These are phyloP conservation scores for Drosophila kurseongensis DNA, from an alignment of 1,140 invertebrate genomes.

Conservation along the genomic window DNA sequence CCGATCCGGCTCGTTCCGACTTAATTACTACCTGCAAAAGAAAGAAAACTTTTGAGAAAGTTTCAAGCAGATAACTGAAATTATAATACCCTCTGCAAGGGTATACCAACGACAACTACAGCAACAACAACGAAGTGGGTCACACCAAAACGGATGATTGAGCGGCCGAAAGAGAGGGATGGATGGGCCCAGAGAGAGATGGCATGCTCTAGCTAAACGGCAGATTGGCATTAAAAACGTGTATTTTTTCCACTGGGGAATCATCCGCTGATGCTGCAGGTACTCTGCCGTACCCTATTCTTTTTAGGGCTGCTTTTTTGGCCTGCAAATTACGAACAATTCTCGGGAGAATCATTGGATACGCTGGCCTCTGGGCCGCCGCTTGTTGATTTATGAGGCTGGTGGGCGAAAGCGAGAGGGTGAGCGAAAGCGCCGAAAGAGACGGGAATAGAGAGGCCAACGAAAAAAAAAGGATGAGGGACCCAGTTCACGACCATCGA, in stretches of 20 bases:
- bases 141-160: slow-evolving; percentile 56
- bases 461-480: neutral
- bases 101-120: slow-evolving; percentile 22
- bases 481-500: neutral
- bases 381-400: slow-evolving; percentile 59
- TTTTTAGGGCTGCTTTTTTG: slow-evolving; percentile 49
- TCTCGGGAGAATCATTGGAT: slow-evolving; percentile 66
- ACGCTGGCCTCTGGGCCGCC: slow-evolving; percentile 38
- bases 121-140: slow-evolving; percentile 57
- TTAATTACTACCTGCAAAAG: no score
- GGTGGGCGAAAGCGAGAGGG: neutral
- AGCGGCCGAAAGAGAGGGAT: slow-evolving; percentile 2
- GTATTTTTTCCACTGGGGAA: slow-evolving; percentile 24
- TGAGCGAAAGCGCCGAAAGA: neutral
- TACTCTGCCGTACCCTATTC: slow-evolving; percentile 5
- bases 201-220: slow-evolving; percentile 49
- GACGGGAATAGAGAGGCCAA: neutral
- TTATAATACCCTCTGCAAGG: no score
- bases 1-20: no score
- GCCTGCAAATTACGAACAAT: slow-evolving; percentile 72
- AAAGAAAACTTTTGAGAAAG: no score
- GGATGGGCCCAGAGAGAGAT: neutral
- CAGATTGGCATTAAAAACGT: slow-evolving; percentile 77
- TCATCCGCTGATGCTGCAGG: slow-evolving; percentile 37
- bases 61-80: no score